Evolutionary conservation across 2,888 invertebrate species (phyloP).

Genomic region (Ditylenchus weischeri): DNA sequence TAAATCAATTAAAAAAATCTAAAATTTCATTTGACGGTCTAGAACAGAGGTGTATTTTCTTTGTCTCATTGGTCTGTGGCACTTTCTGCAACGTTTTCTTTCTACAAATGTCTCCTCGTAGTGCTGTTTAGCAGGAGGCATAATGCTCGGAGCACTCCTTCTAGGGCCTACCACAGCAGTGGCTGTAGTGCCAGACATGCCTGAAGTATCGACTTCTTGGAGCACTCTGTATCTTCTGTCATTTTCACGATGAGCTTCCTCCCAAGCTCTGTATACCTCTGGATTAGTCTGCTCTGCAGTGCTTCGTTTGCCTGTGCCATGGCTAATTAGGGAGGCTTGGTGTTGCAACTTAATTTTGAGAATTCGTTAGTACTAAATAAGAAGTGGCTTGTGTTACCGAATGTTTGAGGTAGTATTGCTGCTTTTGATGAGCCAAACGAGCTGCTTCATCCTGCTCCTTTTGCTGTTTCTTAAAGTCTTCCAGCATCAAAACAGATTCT

Average conservation of each 20-base stretch:
- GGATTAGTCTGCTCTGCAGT: conserved; percentile 13
- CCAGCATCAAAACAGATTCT: conserved; percentile 39
- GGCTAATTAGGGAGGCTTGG: not conserved
- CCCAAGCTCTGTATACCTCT: conserved; percentile 29
- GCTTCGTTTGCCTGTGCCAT: not conserved
- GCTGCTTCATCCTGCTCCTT: conserved; percentile 35
- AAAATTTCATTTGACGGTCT: not conserved
- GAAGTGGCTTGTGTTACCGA: conserved; percentile 16
- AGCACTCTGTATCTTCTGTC: conserved; percentile 33
- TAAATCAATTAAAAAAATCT: too few species aligned
- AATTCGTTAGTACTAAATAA: not conserved
- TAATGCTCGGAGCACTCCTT: not conserved
- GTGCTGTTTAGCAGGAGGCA: not conserved
- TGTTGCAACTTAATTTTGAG: not conserved
- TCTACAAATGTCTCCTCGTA: not conserved
- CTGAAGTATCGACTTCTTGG: conserved; percentile 27
- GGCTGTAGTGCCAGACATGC: not conserved
- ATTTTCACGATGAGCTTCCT: conserved; percentile 29
- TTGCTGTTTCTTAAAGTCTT: conserved; percentile 44
- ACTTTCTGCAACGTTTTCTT: conserved; percentile 25
- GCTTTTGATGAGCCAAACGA: conserved; percentile 16
- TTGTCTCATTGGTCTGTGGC: conserved; percentile 16
- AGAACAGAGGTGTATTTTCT: conserved; percentile 8
- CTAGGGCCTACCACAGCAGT: not conserved
- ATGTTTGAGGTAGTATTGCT: conserved; percentile 18